Evolutionary conservation across 1,140 invertebrate genomes (phyloP).

Genomic region (Drosophila tristis): DNA sequence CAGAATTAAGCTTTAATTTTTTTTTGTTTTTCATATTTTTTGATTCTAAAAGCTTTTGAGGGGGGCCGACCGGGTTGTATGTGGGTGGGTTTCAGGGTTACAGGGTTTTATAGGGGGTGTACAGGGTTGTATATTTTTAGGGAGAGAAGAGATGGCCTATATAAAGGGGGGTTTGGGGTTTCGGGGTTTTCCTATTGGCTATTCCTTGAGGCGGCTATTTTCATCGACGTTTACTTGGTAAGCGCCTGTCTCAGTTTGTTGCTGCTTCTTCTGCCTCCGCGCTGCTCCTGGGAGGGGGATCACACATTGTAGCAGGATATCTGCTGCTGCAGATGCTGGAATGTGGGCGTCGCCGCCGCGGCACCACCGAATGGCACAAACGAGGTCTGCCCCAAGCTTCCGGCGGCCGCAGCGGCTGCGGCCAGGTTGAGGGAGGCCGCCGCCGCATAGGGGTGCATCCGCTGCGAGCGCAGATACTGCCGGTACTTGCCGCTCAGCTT

Average conservation of each 20-base stretch:
- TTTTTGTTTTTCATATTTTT: conserved; percentile 51
- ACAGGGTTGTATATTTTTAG: not conserved
- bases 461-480: conserved; percentile 85
- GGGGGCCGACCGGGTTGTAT: conserved; percentile 31
- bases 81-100: conserved; percentile 20
- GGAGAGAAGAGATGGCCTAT: not conserved
- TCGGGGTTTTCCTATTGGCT: conserved; percentile 35
- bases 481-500: conserved; percentile 86
- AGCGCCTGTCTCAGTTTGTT: conserved; percentile 67
- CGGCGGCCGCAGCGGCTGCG: conserved; percentile 62
- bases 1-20: conserved; percentile 42
- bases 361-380: conserved; percentile 84
- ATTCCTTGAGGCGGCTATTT: conserved; percentile 48
- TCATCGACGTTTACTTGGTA: conserved; percentile 79
- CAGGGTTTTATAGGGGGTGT: not conserved
- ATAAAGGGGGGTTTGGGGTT: conserved; percentile 9
- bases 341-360: conserved; percentile 75
- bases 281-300: conserved; percentile 65
- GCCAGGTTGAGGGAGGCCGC: conserved; percentile 75
- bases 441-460: conserved; percentile 85
- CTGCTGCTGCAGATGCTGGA: conserved; percentile 85
- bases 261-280: conserved; percentile 27
- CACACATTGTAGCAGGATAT: conserved; percentile 86
- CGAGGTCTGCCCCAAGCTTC: conserved; percentile 74
- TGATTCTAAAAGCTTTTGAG: conserved; percentile 57